Conservation (phyloP, 2,888 invertebrate genomes). For the Drosophila demipolita region DNA sequence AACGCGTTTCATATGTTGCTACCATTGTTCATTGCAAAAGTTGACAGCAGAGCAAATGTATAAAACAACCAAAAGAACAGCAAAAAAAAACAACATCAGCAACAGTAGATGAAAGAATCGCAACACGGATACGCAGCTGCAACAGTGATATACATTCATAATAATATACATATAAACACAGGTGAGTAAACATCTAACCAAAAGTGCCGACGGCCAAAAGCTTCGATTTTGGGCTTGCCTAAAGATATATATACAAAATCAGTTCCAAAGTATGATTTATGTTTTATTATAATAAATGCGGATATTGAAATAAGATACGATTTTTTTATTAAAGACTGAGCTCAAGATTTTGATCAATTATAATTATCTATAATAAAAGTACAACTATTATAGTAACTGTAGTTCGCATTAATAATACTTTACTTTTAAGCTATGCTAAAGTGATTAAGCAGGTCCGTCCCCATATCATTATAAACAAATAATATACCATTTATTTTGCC, state of each 20-base stretch:
- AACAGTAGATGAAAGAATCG: conserved; percentile 10
- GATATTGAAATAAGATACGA: background rate
- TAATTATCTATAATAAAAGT: background rate
- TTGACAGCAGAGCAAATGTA: conserved; percentile 35
- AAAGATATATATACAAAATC: background rate
- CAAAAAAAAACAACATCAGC: conserved; percentile 5
- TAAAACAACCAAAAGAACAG: conserved; percentile 33
- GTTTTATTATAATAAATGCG: background rate
- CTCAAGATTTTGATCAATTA: background rate
- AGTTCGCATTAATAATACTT: background rate
- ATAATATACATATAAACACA: conserved; percentile 39
- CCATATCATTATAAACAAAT: no score
- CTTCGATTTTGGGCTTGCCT: background rate
- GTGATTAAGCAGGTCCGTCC: background rate
- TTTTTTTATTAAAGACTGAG: background rate
- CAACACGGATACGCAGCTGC: conserved; percentile 59
- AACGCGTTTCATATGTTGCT: background rate
- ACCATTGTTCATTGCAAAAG: conserved; percentile 4
- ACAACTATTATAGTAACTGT: background rate
- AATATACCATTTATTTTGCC: background rate
- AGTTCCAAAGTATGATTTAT: background rate
- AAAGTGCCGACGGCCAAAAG: conserved; percentile 54
- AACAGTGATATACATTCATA: conserved; percentile 31
- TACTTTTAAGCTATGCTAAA: background rate
- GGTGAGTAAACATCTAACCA: conserved; percentile 41